Evolutionary conservation across 1,140 invertebrate genomes (phyloP), one percentile per base, ranked within the genome.

Genomic region (Brachionus paranguensis): DNA sequence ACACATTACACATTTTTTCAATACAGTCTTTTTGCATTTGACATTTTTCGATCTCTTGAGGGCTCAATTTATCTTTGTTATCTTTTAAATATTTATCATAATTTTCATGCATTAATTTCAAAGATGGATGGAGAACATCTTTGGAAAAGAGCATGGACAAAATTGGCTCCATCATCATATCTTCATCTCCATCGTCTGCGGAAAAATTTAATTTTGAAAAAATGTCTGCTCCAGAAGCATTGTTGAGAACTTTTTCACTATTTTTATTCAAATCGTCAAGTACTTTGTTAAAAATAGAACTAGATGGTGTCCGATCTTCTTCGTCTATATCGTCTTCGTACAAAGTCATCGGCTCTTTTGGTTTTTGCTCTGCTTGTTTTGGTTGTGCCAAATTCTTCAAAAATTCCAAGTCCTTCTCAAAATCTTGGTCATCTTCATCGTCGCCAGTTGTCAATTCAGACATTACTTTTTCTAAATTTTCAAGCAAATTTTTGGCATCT

Each of bases 391-490:
- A 68, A 45, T 64, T 60, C 41, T 68, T 60, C 20, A 81, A 81
- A 47, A 81, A 81, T 81, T 81, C 53, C 27, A 64, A 41, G 24
- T 81, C 78, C 33, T 64, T 64, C 11, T 60, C 50, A 27, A 43
- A 24, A 14, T 81, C 53, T 7, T 68, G 37, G 17, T 81, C 78
- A 47, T 81, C 53, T 64, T 81, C 78, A 1, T 81, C 78, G n/a
- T 79, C 47, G 8, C 47, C 55, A 60, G 11, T 68, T 24, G 14
- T 45, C 33, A 81, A 47, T 33, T 81, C 20, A 20, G 78, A 81
- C 78, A 81, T 81, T 33, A 81, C 78, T 64, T 81, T 60, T 45
- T 81, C 53, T 43, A 81, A 65, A 68, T 81, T 81, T 45, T 81
- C 53, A 8, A 81, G 33, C 10, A 81, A n/a, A 10, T 81, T 17